phyloP scores from a whole-genome alignment of 2,113 vertebrate species.

The Eptatretus burgeri region DNA sequence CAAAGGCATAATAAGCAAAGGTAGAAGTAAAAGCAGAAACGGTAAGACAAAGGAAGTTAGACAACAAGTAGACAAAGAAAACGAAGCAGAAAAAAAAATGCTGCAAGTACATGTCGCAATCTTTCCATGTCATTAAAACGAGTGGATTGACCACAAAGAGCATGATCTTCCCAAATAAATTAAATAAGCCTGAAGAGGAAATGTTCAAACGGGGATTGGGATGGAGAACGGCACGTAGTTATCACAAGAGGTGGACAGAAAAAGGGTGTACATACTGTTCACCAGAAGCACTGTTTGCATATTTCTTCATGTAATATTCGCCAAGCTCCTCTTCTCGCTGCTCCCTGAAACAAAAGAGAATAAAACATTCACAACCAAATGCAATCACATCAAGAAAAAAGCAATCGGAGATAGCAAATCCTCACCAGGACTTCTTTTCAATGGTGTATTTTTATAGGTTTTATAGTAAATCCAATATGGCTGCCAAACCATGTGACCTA shows the following conservation, averaged over 20 bases:
- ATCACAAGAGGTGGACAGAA: not conserved
- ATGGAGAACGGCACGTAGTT: not conserved
- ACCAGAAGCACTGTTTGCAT: not conserved
- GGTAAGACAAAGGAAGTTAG: too few species aligned
- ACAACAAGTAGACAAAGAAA: too few species aligned
- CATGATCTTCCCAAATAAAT: not conserved
- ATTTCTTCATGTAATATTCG: constrained; percentile 5
- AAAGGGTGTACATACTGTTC: not conserved
- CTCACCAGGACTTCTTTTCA: too few species aligned
- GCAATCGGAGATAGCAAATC: too few species aligned
- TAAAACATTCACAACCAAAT: too few species aligned
- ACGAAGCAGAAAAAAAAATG: not conserved
- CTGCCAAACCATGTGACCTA: too few species aligned
- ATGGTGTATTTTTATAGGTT: too few species aligned
- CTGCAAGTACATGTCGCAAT: not conserved
- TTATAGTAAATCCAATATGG: too few species aligned
- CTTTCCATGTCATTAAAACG: not conserved
- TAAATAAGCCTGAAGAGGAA: not conserved
- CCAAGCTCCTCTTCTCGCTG: constrained; percentile 2
- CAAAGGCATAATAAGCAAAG: too few species aligned
- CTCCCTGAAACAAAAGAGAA: not conserved
- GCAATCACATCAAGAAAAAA: too few species aligned
- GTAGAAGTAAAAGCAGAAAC: too few species aligned
- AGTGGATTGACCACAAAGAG: not conserved
- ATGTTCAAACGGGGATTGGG: not conserved